Percentiles rank a stretch among this genome's conserved stretches.
These are phyloP conservation scores for Oxycera nigricornis DNA, from an alignment of 2,888 invertebrate genomes.

Conservation along the genomic window DNA sequence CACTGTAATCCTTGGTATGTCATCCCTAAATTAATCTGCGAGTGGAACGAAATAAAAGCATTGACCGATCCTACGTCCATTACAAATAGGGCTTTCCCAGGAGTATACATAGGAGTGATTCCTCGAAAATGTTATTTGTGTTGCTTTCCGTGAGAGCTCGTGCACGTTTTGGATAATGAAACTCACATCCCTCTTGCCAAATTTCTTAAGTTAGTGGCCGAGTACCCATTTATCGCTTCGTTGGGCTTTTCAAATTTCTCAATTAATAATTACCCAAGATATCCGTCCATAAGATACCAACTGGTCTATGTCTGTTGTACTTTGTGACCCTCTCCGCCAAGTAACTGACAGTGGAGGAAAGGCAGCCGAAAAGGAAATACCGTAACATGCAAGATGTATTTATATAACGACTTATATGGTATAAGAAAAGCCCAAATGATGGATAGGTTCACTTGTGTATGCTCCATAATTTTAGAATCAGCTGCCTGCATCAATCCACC, in stretches of 20 bases:
- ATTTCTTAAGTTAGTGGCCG: slow-evolving; percentile 35
- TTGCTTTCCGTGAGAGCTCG: background rate
- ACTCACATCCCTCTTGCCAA: slow-evolving; percentile 30
- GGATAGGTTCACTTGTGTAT: too few species aligned
- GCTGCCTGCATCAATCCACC: too few species aligned
- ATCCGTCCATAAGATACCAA: slow-evolving; percentile 34
- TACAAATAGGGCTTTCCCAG: slow-evolving; percentile 7
- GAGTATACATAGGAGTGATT: background rate
- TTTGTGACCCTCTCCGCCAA: too few species aligned
- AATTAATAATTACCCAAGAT: slow-evolving; percentile 42
- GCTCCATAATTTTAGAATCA: too few species aligned
- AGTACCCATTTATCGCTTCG: slow-evolving; percentile 43
- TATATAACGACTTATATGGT: too few species aligned
- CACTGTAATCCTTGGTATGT: slow-evolving; percentile 22
- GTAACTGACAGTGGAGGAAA: too few species aligned
- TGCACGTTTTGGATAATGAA: slow-evolving; percentile 16
- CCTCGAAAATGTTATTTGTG: background rate
- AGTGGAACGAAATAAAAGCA: slow-evolving; percentile 38
- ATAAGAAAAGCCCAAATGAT: too few species aligned
- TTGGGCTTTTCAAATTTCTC: slow-evolving; percentile 44
- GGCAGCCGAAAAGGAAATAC: too few species aligned
- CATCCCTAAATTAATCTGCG: slow-evolving; percentile 44
- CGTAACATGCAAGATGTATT: too few species aligned
- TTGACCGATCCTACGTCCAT: slow-evolving; percentile 27
- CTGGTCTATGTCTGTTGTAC: too few species aligned